phyloP scores from a whole-genome alignment of 2,113 vertebrate species.

The Corythaeola cristata region DNA sequence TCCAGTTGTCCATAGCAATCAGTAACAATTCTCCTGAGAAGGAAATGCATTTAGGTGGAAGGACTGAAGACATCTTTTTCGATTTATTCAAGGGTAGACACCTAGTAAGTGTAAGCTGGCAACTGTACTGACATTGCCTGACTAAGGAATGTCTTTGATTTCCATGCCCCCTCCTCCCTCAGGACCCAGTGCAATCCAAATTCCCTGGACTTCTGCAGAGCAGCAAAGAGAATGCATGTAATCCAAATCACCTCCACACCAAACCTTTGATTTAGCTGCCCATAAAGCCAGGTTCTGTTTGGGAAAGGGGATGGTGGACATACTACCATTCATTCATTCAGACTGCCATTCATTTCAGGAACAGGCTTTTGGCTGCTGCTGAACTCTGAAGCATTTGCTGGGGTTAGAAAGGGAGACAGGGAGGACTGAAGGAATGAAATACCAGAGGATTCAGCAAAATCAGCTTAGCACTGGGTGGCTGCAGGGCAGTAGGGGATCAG shows the following conservation, averaged over 20 bases:
- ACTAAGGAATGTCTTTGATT: neutral
- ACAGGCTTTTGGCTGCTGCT: neutral
- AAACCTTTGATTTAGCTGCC: neutral
- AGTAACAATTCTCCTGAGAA: neutral
- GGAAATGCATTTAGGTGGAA: neutral
- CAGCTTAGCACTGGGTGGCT: neutral
- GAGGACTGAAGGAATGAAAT: neutral
- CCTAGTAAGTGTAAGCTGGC: neutral
- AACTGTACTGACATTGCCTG: neutral
- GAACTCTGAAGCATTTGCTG: neutral
- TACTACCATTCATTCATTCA: neutral
- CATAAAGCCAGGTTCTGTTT: neutral
- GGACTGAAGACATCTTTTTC: neutral
- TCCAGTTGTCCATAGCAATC: neutral
- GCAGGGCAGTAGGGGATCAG: neutral
- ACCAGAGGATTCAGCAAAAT: neutral
- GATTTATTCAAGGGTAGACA: neutral
- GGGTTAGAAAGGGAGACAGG: neutral
- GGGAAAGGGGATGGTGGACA: neutral
- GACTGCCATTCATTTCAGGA: neutral
- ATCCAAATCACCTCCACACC: neutral
- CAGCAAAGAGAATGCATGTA: rapidly evolving
- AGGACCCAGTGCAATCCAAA: neutral
- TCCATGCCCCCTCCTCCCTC: neutral
- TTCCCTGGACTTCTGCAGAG: neutral